Evolutionary conservation across 2,113 vertebrate genomes (phyloP).

Genomic region (Sinosuthora webbiana): DNA sequence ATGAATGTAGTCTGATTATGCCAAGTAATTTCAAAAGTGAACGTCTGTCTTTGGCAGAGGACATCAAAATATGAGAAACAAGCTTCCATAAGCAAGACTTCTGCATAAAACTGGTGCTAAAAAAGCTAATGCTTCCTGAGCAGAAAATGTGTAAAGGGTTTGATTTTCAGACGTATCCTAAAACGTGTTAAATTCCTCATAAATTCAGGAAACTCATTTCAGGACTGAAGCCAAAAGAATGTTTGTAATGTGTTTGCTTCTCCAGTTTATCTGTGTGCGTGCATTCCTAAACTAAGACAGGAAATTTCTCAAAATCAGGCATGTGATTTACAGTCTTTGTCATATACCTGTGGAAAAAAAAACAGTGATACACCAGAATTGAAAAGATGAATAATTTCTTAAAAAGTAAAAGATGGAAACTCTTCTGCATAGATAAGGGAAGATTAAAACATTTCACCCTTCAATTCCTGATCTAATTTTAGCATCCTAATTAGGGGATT

Average conservation of each 20-base stretch:
- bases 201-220: neutral
- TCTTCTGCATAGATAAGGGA: neutral
- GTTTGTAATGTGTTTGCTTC: neutral
- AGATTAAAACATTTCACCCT: neutral
- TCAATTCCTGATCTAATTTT: constrained; percentile 10
- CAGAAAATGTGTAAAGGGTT: neutral
- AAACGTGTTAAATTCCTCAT: neutral
- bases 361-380: neutral
- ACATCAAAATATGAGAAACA: neutral
- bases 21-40: neutral
- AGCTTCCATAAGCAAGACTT: neutral
- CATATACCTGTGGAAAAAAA: neutral
- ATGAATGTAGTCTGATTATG: neutral
- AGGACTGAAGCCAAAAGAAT: neutral
- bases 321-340: neutral
- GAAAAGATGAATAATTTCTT: neutral
- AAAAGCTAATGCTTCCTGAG: neutral
- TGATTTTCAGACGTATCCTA: neutral
- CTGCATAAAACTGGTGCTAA: neutral
- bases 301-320: neutral
- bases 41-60: neutral
- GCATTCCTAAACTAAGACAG: neutral
- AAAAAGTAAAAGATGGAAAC: neutral
- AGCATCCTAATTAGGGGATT: constrained; percentile 14
- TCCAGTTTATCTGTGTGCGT: neutral